Conservation (phyloP, 1,140 invertebrate genomes). For the Calliopsis andreniformis region DNA sequence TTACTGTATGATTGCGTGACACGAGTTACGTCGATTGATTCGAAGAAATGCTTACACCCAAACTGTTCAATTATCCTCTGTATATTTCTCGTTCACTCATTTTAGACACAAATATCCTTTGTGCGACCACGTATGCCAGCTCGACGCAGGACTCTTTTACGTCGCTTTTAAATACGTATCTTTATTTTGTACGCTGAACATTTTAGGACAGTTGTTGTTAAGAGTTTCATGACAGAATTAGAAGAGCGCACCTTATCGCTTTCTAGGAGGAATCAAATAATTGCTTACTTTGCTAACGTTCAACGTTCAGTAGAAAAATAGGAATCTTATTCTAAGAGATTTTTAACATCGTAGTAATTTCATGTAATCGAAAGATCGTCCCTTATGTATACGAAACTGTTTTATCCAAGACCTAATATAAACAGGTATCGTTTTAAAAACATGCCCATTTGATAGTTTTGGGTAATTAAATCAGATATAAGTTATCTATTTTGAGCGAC, state of each 20-base stretch:
- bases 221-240: conserved; percentile 16
- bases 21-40: conserved; percentile 38
- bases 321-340: conserved; percentile 56
- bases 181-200: conserved; percentile 12
- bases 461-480: conserved; percentile 45
- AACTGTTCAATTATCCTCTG: conserved; percentile 27
- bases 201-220: conserved; percentile 12
- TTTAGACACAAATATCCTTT: conserved; percentile 23
- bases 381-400: conserved; percentile 21
- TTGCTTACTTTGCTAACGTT: conserved; percentile 32
- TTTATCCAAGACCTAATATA: conserved; percentile 26
- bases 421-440: conserved; percentile 18
- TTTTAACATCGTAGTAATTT: conserved; percentile 38
- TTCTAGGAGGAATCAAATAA: conserved; percentile 26
- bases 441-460: conserved; percentile 7
- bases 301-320: conserved; percentile 57
- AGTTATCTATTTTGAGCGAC: conserved; percentile 33
- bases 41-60: conserved; percentile 47
- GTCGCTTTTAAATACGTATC: conserved; percentile 1
- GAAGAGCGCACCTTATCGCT: conserved; percentile 32
- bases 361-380: conserved; percentile 24
- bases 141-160: conserved; percentile 11
- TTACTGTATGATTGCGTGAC: conserved; percentile 44
- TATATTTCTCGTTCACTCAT: conserved; percentile 27
- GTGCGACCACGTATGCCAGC: conserved; percentile 31